Conservation (phyloP, 2,113 vertebrate genomes). For the Pachyramphus minor region DNA sequence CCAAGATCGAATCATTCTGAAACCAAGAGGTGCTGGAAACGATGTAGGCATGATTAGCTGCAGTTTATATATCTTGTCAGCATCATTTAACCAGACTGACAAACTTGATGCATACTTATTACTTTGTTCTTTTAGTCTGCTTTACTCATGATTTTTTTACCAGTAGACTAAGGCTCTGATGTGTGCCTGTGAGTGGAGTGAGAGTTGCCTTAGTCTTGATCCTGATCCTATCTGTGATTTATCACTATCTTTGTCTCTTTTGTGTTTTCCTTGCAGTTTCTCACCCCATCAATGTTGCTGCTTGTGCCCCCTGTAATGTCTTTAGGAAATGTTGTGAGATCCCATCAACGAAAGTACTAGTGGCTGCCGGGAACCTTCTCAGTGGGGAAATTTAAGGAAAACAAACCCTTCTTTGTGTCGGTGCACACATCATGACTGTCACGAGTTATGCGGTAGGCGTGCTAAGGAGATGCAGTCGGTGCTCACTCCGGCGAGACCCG, state of each 20-base stretch:
- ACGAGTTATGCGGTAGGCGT: not conserved
- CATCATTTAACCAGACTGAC: accelerated
- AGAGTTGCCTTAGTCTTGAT: not conserved
- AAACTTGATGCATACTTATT: not conserved
- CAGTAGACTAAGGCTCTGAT: not conserved
- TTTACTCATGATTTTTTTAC: accelerated
- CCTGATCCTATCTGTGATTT: not conserved
- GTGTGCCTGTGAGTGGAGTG: not conserved
- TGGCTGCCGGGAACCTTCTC: not conserved
- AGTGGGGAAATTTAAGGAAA: not conserved
- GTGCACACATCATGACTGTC: not conserved
- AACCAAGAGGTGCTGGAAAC: not conserved
- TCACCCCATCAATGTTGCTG: not conserved
- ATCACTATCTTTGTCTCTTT: not conserved
- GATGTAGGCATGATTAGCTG: not conserved
- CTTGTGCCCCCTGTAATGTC: not conserved
- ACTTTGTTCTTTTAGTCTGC: not conserved
- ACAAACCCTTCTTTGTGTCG: constrained; percentile 37
- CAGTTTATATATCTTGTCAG: not conserved
- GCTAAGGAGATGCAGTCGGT: not conserved
- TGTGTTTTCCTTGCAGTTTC: not conserved
- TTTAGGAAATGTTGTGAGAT: not conserved
- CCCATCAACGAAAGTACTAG: not conserved
- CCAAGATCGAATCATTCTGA: not conserved
- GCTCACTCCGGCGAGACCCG: not conserved